Percentiles rank a stretch among this genome's conserved stretches.
phyloP scores from a whole-genome alignment of 2,888 invertebrate genomes.

The Minunthozetes semirufus region DNA sequence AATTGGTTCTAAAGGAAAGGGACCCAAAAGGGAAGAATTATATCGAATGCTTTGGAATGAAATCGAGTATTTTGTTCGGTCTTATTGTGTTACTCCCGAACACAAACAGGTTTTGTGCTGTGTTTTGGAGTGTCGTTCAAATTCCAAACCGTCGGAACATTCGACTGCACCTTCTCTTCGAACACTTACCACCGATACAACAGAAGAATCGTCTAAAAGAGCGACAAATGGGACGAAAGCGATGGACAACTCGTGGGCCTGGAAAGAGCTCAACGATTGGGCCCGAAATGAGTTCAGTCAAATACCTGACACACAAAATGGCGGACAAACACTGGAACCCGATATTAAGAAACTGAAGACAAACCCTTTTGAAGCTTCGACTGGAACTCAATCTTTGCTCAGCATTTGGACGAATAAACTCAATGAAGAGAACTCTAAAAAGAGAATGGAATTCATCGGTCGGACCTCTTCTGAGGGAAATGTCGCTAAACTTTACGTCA shows the following conservation, averaged over 20 bases:
- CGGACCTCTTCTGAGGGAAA: constrained; percentile 53
- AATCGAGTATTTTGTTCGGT: constrained; percentile 71
- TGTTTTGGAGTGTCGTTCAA: constrained; percentile 62
- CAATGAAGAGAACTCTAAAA: constrained; percentile 49
- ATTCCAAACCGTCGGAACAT: not conserved
- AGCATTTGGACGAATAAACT: constrained; percentile 61
- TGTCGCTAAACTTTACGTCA: constrained; percentile 66
- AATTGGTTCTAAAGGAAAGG: constrained; percentile 49
- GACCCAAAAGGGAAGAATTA: constrained; percentile 63
- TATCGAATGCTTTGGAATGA: constrained; percentile 86
- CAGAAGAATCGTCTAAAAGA: not conserved
- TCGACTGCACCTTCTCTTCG: not conserved
- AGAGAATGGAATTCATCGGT: constrained; percentile 59
- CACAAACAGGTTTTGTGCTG: constrained; percentile 72
- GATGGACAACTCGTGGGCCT: constrained; percentile 43
- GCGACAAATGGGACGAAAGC: not conserved
- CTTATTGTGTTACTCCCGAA: constrained; percentile 66
- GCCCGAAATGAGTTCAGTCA: constrained; percentile 12
- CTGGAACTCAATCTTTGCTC: constrained; percentile 52
- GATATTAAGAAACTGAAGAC: not conserved
- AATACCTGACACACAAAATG: constrained; percentile 22
- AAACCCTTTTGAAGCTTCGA: constrained; percentile 3
- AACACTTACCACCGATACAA: not conserved
- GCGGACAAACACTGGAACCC: constrained; percentile 2
- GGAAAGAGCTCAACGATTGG: constrained; percentile 46